A percentile compares a stretch with the other conserved stretches of the same genome.
Evolutionary conservation across 2,113 vertebrate genomes (phyloP).

Genomic region (Orthonyx spaldingii): DNA sequence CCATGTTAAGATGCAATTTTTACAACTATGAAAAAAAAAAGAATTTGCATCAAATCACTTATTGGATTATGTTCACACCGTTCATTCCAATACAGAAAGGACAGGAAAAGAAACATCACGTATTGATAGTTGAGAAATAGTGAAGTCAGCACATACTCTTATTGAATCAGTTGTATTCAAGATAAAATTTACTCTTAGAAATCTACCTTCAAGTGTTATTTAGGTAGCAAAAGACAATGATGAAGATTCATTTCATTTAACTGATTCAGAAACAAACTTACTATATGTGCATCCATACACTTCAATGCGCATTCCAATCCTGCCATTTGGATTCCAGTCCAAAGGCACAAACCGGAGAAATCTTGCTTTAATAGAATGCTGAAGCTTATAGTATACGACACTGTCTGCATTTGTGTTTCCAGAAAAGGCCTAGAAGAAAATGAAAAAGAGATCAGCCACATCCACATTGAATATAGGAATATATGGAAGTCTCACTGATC

Average conservation of each 20-base stretch:
- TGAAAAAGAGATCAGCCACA: not conserved
- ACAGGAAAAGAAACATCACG: not conserved
- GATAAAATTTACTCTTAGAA: not conserved
- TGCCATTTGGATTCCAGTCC: conserved; percentile 82
- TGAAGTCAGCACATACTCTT: not conserved
- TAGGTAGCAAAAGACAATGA: not conserved
- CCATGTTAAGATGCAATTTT: not conserved
- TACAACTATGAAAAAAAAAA: not conserved
- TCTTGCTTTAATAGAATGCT: conserved; percentile 80
- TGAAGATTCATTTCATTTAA: not conserved
- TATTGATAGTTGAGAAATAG: not conserved
- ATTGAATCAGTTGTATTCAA: not conserved
- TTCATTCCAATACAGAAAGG: not conserved
- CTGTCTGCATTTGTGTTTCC: conserved; percentile 87
- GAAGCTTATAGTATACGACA: conserved; percentile 80
- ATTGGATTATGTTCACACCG: not conserved
- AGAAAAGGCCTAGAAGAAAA: conserved; percentile 75
- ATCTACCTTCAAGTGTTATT: not conserved
- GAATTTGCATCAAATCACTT: not conserved
- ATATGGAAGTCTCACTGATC: not conserved
- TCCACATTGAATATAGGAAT: not conserved
- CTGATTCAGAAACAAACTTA: conserved; percentile 67
- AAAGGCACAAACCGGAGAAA: conserved; percentile 82
- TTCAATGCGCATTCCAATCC: conserved; percentile 84
- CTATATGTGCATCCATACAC: conserved; percentile 83